Evolutionary conservation across 2,888 invertebrate genomes (phyloP).

Genomic region (Linnaemya tessellans): DNA sequence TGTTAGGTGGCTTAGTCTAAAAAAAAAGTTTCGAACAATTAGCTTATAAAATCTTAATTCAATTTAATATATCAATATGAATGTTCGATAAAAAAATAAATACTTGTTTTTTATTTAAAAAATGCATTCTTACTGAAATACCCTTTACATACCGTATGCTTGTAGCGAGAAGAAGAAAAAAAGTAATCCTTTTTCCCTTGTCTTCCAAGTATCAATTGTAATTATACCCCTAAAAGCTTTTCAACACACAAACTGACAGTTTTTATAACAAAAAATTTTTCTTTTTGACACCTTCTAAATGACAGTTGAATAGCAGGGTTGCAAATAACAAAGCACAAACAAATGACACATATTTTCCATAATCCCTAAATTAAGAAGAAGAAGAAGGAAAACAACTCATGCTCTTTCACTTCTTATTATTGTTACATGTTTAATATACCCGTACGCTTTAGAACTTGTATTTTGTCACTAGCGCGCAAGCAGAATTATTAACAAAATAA

Average conservation of each 20-base stretch:
- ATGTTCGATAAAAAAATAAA: too few relatives aligned
- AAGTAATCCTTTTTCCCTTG: slow-evolving; percentile 11
- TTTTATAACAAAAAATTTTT: slow-evolving; percentile 43
- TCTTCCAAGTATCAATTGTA: slow-evolving; percentile 56
- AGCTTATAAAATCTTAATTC: too few relatives aligned
- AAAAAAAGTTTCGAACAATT: too few relatives aligned
- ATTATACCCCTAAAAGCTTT: slow-evolving; percentile 64
- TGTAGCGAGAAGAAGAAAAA: background rate
- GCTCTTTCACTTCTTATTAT: background rate
- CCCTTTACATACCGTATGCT: too few relatives aligned
- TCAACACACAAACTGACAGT: slow-evolving; percentile 57
- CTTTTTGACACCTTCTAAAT: slow-evolving; percentile 69
- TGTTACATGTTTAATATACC: slow-evolving; percentile 36
- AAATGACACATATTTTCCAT: slow-evolving; percentile 61
- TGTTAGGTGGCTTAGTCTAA: too few relatives aligned
- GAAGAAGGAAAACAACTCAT: slow-evolving; percentile 1
- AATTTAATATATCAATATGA: too few relatives aligned
- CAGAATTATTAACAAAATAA: slow-evolving; percentile 2
- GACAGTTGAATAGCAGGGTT: slow-evolving; percentile 61
- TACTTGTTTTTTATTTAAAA: too few relatives aligned
- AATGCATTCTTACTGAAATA: too few relatives aligned
- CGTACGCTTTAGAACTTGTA: slow-evolving; percentile 5
- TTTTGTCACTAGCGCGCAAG: background rate
- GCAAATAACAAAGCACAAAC: slow-evolving; percentile 22
- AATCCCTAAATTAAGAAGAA: slow-evolving; percentile 56